Conservation (phyloP, 2,797 vertebrate genomes). For the Lacerta viridis region DNA sequence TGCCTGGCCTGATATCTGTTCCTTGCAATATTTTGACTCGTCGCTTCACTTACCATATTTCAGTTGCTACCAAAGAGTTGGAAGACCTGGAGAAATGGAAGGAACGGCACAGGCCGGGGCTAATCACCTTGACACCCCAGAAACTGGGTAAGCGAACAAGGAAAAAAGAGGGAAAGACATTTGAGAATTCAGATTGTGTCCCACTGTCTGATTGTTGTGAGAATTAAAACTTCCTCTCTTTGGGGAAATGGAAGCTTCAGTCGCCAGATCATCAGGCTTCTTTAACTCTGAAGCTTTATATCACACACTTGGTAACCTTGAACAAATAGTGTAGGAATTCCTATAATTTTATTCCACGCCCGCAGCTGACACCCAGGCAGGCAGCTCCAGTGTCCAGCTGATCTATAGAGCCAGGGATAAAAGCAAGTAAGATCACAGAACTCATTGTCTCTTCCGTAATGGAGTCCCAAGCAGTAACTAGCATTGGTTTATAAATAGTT, state of each 20-base stretch:
- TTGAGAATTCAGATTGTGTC: neutral
- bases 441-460: slow-evolving; percentile 23
- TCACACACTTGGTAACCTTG: slow-evolving; percentile 11
- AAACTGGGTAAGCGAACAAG: slow-evolving; percentile 82
- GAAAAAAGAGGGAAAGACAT: too few species aligned
- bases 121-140: slow-evolving; percentile 78
- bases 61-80: slow-evolving; percentile 86
- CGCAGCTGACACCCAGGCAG: slow-evolving; percentile 29
- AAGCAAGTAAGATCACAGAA: slow-evolving; percentile 33
- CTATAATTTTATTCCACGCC: slow-evolving; percentile 34
- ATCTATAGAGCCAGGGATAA: slow-evolving; percentile 33
- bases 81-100: slow-evolving; percentile 78
- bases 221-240: neutral
- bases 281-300: slow-evolving; percentile 49
- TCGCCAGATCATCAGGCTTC: slow-evolving; percentile 49
- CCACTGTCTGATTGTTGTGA: neutral
- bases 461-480: slow-evolving; percentile 12
- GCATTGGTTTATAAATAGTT: slow-evolving; percentile 34
- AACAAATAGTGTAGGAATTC: slow-evolving; percentile 50
- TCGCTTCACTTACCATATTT: slow-evolving; percentile 53
- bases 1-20: neutral
- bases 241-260: slow-evolving; percentile 48
- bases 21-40: slow-evolving; percentile 35
- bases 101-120: slow-evolving; percentile 74
- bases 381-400: slow-evolving; percentile 25